These are phyloP conservation scores for Anoncus sp. DNA, from an alignment of 2,888 invertebrate species.

Conservation along the genomic window DNA sequence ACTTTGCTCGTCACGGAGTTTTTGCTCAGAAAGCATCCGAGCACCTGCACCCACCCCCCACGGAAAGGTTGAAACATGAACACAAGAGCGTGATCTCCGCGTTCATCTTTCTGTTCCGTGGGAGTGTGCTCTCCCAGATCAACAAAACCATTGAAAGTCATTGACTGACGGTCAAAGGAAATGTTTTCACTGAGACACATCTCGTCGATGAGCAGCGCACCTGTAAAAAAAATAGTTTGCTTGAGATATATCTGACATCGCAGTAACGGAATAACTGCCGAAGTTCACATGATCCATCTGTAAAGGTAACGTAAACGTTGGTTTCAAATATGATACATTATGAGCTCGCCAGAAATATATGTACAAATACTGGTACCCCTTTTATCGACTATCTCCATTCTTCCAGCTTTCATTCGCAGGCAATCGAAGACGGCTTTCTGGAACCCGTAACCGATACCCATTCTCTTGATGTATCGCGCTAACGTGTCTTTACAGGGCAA, in stretches of 20 bases:
- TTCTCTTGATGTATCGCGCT: slow-evolving; percentile 21
- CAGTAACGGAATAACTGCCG: slow-evolving; percentile 2
- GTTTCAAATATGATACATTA: slow-evolving; percentile 9
- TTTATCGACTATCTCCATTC: slow-evolving; percentile 44
- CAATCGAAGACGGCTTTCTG: slow-evolving; percentile 47
- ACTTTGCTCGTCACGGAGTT: slow-evolving; percentile 60
- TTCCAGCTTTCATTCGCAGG: slow-evolving; percentile 37
- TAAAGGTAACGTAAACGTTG: neutral
- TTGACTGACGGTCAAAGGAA: slow-evolving; percentile 55
- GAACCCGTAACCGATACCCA: slow-evolving; percentile 47
- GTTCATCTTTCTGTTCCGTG: slow-evolving; percentile 43
- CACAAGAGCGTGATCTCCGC: slow-evolving; percentile 72
- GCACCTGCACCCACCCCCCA: too few species aligned
- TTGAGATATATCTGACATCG: neutral
- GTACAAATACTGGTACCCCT: slow-evolving; percentile 45
- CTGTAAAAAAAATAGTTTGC: slow-evolving; percentile 35
- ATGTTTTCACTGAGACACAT: slow-evolving; percentile 62
- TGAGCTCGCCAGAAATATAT: too few species aligned
- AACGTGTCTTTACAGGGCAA: slow-evolving; percentile 32
- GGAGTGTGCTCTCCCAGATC: slow-evolving; percentile 68
- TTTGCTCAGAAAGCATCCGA: too few species aligned
- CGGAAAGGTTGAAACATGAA: too few species aligned
- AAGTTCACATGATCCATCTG: neutral
- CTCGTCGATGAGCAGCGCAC: slow-evolving; percentile 65
- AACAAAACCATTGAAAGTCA: slow-evolving; percentile 61